These are phyloP conservation scores for Chlamydotis undulata DNA, from an alignment of 2,113 vertebrate species.

Conservation along the genomic window DNA sequence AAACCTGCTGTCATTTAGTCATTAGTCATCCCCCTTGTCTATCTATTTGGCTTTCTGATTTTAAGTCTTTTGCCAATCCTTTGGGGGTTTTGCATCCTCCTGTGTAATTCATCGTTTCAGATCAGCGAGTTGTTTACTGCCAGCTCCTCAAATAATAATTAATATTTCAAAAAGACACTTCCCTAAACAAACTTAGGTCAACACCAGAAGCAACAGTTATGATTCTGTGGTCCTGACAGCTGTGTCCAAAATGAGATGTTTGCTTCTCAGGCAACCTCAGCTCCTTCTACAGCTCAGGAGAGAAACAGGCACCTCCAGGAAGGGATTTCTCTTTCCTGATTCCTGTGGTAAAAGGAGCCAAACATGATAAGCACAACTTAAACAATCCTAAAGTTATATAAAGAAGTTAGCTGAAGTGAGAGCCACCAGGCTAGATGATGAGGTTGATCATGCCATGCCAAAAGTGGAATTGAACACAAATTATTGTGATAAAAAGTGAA, in stretches of 20 bases:
- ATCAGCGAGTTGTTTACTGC: slow-evolving; percentile 34
- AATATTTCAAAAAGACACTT: neutral
- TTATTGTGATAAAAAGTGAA: neutral
- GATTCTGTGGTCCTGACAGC: neutral
- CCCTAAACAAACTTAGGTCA: neutral
- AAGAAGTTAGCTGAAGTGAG: neutral
- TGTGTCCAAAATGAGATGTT: neutral
- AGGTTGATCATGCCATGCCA: neutral
- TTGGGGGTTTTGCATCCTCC: neutral
- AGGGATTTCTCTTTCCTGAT: neutral
- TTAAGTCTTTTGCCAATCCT: neutral
- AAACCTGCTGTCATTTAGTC: slow-evolving; percentile 6
- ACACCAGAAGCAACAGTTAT: neutral
- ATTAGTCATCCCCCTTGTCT: neutral
- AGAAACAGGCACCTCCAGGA: neutral
- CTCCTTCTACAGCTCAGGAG: neutral
- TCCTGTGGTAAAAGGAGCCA: neutral
- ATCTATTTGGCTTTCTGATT: slow-evolving; percentile 27
- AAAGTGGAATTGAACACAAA: neutral
- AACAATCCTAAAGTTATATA: neutral
- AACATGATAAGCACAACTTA: accelerated
- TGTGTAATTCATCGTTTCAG: slow-evolving; percentile 29
- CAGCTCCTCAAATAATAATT: neutral
- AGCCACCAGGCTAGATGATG: neutral
- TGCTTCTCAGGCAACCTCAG: neutral